Evolutionary conservation across 1,140 invertebrate species (phyloP).

Genomic region (Delia radicum): DNA sequence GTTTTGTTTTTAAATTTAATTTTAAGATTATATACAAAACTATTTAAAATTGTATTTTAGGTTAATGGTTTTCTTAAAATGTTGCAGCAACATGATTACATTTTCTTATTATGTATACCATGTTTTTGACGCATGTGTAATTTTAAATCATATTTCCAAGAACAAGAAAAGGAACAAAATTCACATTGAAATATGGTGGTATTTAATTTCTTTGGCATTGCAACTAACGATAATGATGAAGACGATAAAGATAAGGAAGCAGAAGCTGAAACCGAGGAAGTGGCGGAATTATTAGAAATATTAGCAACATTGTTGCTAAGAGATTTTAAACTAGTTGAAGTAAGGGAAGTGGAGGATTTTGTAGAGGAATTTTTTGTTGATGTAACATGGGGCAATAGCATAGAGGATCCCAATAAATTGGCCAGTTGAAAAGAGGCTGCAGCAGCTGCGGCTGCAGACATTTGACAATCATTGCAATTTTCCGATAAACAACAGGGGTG

Average conservation of each 20-base stretch:
- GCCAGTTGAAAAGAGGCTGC: slow-evolving; percentile 52
- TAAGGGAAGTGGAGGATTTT: background rate
- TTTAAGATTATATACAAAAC: too few species aligned
- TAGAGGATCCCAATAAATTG: slow-evolving; percentile 39
- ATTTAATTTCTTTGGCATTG: slow-evolving; percentile 12
- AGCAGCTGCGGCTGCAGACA: slow-evolving; percentile 38
- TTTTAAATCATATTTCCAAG: slow-evolving; percentile 54
- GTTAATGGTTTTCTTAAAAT: too few species aligned
- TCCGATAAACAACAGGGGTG: slow-evolving; percentile 21
- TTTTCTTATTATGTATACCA: slow-evolving; percentile 53
- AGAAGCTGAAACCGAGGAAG: background rate
- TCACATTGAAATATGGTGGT: slow-evolving; percentile 50
- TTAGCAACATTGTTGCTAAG: background rate
- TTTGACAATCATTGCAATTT: slow-evolving; percentile 49
- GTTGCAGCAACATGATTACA: slow-evolving; percentile 33
- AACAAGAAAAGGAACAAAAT: slow-evolving; percentile 50
- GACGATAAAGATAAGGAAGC: background rate
- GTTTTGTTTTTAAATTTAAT: too few species aligned
- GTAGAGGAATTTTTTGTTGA: background rate
- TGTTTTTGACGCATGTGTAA: slow-evolving; percentile 53
- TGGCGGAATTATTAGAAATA: background rate
- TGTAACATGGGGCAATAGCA: slow-evolving; percentile 35
- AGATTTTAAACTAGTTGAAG: slow-evolving; percentile 15
- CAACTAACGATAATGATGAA: background rate
- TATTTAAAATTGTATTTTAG: too few species aligned